phyloP scores from a whole-genome alignment of 1,140 invertebrate species.

The Bombus waltoni region DNA sequence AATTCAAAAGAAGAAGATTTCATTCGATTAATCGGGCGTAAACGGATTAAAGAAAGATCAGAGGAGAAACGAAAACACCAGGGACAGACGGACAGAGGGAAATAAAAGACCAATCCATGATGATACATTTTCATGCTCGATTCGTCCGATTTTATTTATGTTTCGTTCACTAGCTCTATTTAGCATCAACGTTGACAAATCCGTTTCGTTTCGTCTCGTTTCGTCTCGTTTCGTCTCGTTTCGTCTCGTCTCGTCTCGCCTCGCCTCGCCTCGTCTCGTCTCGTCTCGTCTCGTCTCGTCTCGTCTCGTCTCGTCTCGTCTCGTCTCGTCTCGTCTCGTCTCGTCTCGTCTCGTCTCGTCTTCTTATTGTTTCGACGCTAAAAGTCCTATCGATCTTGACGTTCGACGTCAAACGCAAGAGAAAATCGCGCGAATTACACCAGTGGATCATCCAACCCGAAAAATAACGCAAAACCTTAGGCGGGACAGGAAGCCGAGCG shows the following conservation, averaged over 20 bases:
- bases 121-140: not conserved
- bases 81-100: no score
- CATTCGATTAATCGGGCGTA: no score
- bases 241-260: no score
- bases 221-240: no score
- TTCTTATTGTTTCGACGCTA: not conserved
- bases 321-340: no score
- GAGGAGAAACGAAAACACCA: not conserved
- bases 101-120: rapidly evolving
- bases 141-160: conserved; percentile 35
- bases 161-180: conserved; percentile 5
- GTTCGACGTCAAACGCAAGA: not conserved
- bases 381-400: not conserved
- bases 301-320: not conserved
- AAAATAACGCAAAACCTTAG: conserved; percentile 56
- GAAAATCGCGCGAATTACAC: conserved; percentile 10
- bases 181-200: not conserved
- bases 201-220: not conserved
- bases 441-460: conserved; percentile 23
- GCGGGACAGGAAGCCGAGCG: conserved; percentile 45
- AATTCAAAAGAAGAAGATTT: no score
- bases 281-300: not conserved
- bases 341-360: not conserved
- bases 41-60: no score
- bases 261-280: not conserved